Percentiles rank a stretch among this genome's conserved stretches.
Evolutionary conservation across 2,888 invertebrate genomes (phyloP).

Genomic region (Prosapia bicincta): DNA sequence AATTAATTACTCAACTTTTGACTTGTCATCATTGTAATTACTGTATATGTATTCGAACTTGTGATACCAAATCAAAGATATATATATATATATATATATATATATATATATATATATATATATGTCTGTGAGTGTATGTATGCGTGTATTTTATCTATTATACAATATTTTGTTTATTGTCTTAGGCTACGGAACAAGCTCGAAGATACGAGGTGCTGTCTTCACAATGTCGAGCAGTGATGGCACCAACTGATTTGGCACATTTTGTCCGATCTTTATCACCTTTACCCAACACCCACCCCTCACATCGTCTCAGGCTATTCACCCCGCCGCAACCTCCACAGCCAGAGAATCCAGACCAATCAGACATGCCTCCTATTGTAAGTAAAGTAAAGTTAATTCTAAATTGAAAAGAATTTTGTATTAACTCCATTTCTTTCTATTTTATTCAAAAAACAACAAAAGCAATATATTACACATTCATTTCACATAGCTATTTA

Average conservation of each 20-base stretch:
- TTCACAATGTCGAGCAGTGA: conserved; percentile 71
- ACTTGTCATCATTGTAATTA: no score
- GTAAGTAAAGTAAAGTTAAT: not conserved
- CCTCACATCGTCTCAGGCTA: conserved; percentile 48
- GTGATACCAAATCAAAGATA: no score
- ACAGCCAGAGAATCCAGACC: conserved; percentile 47
- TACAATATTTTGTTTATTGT: no score
- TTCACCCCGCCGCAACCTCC: conserved; percentile 68
- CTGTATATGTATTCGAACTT: no score
- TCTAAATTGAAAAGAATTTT: not conserved
- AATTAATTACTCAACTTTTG: no score
- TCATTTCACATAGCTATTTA: no score
- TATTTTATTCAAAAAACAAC: not conserved
- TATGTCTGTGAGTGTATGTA: no score
- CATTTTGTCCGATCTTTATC: conserved; percentile 73
- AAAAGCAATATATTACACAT: no score
- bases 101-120: no score
- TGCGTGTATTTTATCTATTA: no score
- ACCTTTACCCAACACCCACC: conserved; percentile 47
- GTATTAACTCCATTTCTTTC: not conserved
- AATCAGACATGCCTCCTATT: conserved; percentile 43
- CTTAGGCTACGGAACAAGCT: conserved; percentile 74
- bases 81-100: no score
- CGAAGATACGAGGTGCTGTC: conserved; percentile 79
- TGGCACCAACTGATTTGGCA: conserved; percentile 68